Percentiles rank a stretch among this genome's conserved stretches.
Evolutionary conservation across 2,797 vertebrate species (phyloP).

Genomic region (Micromesistius poutassou): DNA sequence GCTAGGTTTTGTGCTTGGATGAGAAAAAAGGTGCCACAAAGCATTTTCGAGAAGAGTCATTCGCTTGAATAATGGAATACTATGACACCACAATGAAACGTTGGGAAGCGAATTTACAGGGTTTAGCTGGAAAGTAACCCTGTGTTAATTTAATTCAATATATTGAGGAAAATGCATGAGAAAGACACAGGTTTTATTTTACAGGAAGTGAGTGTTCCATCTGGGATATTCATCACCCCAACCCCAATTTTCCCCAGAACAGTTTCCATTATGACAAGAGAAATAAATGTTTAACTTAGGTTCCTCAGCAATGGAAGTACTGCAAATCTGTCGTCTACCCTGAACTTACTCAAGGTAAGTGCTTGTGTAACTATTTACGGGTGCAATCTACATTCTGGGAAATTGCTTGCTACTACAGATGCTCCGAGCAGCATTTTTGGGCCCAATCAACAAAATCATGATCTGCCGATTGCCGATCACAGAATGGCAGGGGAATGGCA

Average conservation of each 20-base stretch:
- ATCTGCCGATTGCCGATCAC: too few relatives aligned
- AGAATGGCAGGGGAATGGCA: too few relatives aligned
- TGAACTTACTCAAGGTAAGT: conserved; percentile 35
- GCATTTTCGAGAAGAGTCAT: not conserved
- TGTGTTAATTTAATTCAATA: not conserved
- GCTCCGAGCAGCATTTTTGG: too few relatives aligned
- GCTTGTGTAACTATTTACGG: conserved; percentile 29
- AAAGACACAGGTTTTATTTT: not conserved
- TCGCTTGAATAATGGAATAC: not conserved
- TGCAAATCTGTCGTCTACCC: conserved; percentile 16
- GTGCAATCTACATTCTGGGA: conserved; percentile 31
- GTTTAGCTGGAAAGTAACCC: not conserved
- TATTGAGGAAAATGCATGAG: not conserved
- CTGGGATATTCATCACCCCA: not conserved
- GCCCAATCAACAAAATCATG: too few relatives aligned
- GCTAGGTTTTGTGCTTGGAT: not conserved
- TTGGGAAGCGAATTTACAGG: not conserved
- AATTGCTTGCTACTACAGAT: too few relatives aligned
- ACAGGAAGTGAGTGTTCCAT: not conserved
- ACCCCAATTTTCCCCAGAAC: not conserved
- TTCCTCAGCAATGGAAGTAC: conserved; percentile 26
- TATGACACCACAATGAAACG: not conserved
- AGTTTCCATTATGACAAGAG: not conserved
- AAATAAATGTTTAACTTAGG: conserved; percentile 8
- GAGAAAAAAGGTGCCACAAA: not conserved